Percentiles rank a stretch among this genome's conserved stretches.
Conservation (phyloP, 1,140 invertebrate genomes). For the Phymastichus coffea region DNA sequence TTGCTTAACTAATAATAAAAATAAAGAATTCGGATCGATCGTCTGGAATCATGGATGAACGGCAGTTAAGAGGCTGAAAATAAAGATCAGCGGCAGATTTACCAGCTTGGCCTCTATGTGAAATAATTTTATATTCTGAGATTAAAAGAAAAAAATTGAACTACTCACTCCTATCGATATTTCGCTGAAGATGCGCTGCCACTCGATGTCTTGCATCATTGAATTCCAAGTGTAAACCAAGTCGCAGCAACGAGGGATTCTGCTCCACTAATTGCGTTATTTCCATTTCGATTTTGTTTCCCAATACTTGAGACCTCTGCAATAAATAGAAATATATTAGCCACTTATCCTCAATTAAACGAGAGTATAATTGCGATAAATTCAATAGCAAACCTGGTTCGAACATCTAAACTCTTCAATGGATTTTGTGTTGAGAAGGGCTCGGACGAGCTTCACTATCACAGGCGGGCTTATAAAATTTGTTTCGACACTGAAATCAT, state of each 20-base stretch:
- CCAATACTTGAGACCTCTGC: conserved; percentile 90
- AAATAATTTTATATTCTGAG: too few relatives aligned
- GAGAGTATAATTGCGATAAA: too few relatives aligned
- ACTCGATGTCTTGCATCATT: conserved; percentile 93
- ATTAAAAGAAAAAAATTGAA: too few relatives aligned
- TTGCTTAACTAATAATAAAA: too few relatives aligned
- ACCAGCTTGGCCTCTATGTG: too few relatives aligned
- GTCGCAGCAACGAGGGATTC: conserved; percentile 86
- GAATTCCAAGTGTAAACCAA: conserved; percentile 94
- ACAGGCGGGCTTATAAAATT: conserved; percentile 89
- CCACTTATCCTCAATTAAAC: not conserved
- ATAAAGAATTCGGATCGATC: too few relatives aligned
- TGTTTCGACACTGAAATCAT: conserved; percentile 77
- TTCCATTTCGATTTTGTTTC: conserved; percentile 98
- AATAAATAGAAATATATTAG: not conserved
- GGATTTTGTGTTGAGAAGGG: conserved; percentile 81
- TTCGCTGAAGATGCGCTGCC: conserved; percentile 89
- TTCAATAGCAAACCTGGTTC: conserved; percentile 75
- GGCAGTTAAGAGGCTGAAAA: too few relatives aligned
- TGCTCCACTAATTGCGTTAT: conserved; percentile 91
- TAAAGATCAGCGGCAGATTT: too few relatives aligned
- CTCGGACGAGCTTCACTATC: conserved; percentile 81
- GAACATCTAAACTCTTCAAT: conserved; percentile 92
- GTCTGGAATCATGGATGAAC: too few relatives aligned
- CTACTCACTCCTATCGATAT: conserved; percentile 94